phyloP scores from a whole-genome alignment of 1,140 invertebrate genomes.

The Cotesia glomerata region DNA sequence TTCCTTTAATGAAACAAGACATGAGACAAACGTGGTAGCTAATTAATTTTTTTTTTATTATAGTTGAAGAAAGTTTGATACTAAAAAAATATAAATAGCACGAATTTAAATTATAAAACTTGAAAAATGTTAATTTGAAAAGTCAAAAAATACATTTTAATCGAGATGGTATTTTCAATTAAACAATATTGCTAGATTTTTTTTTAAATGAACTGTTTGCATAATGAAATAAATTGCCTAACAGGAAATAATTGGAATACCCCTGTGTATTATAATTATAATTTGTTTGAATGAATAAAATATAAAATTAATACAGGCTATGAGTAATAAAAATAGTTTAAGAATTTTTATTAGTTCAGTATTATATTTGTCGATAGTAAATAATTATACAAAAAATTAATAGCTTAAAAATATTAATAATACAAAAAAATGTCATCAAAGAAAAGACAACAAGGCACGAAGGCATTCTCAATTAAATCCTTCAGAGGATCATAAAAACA shows the following conservation, averaged over 20 bases:
- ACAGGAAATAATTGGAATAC: constrained; percentile 4
- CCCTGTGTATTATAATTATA: constrained; percentile 2
- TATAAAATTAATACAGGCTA: background rate
- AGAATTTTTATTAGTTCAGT: background rate
- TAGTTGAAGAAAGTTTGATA: background rate
- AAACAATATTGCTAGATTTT: background rate
- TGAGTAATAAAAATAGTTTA: background rate
- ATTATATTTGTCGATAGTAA: background rate
- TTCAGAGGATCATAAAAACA: constrained; percentile 30
- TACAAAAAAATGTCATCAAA: background rate
- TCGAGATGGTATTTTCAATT: background rate
- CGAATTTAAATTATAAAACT: background rate
- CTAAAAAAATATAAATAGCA: background rate
- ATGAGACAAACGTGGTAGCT: background rate
- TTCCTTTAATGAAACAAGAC: background rate
- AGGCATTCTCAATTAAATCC: constrained; percentile 32
- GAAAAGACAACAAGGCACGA: constrained; percentile 30
- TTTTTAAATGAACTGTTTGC: background rate
- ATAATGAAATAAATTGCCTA: background rate
- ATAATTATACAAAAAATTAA: background rate
- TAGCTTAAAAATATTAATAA: background rate
- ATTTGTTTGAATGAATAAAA: constrained; percentile 12
- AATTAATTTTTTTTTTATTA: too few relatives aligned
- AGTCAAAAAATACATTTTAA: background rate
- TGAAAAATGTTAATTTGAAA: background rate